A percentile compares a stretch with the other conserved stretches of the same genome.
Conservation (phyloP, 2,797 vertebrate species). For the Acanthornis magna region DNA sequence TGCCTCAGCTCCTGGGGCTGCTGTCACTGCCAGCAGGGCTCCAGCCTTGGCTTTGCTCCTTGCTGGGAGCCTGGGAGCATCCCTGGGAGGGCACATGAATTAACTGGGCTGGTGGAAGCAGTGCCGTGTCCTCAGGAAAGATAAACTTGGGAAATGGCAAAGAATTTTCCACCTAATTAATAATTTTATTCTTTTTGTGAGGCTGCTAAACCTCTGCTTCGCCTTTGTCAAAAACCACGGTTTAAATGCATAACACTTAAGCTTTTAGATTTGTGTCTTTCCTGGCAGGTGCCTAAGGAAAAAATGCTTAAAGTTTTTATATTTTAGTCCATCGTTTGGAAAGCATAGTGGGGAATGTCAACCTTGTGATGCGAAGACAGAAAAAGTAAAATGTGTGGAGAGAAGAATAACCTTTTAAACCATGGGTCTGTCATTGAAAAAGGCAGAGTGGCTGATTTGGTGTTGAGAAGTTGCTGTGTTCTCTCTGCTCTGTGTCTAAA, state of each 20-base stretch:
- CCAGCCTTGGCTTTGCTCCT: neutral
- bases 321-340: neutral
- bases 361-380: neutral
- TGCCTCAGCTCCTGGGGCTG: neutral
- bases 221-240: neutral
- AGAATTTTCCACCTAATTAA: neutral
- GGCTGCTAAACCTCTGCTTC: neutral
- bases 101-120: neutral
- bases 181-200: neutral
- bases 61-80: neutral
- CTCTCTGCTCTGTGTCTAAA: neutral
- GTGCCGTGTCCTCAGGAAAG: neutral
- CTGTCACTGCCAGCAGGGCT: neutral
- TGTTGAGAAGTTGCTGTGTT: neutral
- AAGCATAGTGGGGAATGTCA: neutral
- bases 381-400: neutral
- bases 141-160: neutral
- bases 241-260: neutral
- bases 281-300: neutral
- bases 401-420: neutral
- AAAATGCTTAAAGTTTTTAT: neutral
- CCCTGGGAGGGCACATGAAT: neutral
- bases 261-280: neutral
- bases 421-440: neutral
- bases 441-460: neutral